Percentiles rank a stretch among this genome's conserved stretches.
phyloP scores from a whole-genome alignment of 2,797 vertebrate genomes.

The Enteromius viviparus region DNA sequence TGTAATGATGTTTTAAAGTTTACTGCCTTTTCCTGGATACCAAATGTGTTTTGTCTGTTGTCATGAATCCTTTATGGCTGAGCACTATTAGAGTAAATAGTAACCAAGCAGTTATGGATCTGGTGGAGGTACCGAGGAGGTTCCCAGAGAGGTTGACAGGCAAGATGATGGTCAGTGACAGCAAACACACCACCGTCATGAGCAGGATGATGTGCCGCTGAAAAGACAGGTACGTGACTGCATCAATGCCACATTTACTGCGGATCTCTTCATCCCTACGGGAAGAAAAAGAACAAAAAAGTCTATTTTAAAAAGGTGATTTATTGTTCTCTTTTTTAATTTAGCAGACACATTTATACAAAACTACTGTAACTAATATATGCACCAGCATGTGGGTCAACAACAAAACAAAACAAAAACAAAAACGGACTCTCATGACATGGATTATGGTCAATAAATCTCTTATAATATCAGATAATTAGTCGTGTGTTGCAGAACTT shows the following conservation, averaged over 20 bases:
- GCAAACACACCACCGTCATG: slow-evolving; percentile 87
- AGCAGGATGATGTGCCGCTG: slow-evolving; percentile 94
- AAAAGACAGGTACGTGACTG: slow-evolving; percentile 94
- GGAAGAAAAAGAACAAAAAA: slow-evolving; percentile 24
- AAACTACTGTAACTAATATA: neutral
- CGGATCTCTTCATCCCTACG: slow-evolving; percentile 93
- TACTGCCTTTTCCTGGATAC: slow-evolving; percentile 40
- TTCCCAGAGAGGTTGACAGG: slow-evolving; percentile 94
- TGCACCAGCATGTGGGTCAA: neutral
- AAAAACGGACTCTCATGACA: no score
- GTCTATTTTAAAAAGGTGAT: neutral
- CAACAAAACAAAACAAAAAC: no score
- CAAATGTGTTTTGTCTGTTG: slow-evolving; percentile 48
- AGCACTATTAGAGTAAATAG: slow-evolving; percentile 25
- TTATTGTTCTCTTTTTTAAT: neutral
- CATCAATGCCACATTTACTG: slow-evolving; percentile 93
- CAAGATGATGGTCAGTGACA: slow-evolving; percentile 92
- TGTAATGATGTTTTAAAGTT: slow-evolving; percentile 19
- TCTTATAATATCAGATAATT: no score
- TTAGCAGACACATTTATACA: neutral
- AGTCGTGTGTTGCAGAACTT: no score
- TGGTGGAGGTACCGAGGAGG: slow-evolving; percentile 83
- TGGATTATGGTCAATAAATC: no score
- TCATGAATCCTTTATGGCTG: slow-evolving; percentile 41
- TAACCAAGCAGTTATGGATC: slow-evolving; percentile 16